A percentile compares a stretch with the other conserved stretches of the same genome.
Conservation (phyloP, 2,888 invertebrate species). For the Parapristionchus giblindavisi region DNA sequence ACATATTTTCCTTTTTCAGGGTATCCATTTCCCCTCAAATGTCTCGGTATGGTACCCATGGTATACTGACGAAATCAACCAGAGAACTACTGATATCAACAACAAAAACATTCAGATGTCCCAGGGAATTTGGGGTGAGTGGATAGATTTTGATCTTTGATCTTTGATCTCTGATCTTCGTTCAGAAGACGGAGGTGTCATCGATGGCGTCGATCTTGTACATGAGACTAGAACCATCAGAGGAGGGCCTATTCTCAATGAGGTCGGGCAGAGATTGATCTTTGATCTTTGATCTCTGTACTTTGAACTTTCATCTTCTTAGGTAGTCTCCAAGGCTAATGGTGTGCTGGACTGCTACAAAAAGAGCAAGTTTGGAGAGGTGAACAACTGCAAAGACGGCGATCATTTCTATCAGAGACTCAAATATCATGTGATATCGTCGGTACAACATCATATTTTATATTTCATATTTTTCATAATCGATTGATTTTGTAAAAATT, state of each 20-base stretch:
- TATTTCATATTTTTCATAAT: neutral
- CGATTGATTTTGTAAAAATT: too few relatives aligned
- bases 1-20: too few relatives aligned
- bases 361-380: neutral
- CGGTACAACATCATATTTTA: slow-evolving; percentile 45
- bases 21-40: slow-evolving; percentile 18
- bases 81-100: slow-evolving; percentile 43
- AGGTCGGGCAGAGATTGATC: neutral
- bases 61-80: slow-evolving; percentile 45
- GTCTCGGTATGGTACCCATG: slow-evolving; percentile 41
- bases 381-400: slow-evolving; percentile 12
- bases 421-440: slow-evolving; percentile 53
- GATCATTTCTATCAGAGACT: slow-evolving; percentile 39
- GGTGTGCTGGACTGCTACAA: slow-evolving; percentile 27
- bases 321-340: neutral
- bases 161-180: neutral
- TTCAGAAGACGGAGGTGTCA: neutral
- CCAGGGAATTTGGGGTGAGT: slow-evolving; percentile 52
- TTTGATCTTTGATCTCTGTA: neutral
- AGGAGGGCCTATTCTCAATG: slow-evolving; percentile 22
- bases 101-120: slow-evolving; percentile 49
- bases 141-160: too few relatives aligned
- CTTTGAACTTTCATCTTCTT: neutral
- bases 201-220: slow-evolving; percentile 9
- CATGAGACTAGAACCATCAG: neutral